Conservation (phyloP, 2,797 vertebrate species). For the Mormyrops attenuatus region DNA sequence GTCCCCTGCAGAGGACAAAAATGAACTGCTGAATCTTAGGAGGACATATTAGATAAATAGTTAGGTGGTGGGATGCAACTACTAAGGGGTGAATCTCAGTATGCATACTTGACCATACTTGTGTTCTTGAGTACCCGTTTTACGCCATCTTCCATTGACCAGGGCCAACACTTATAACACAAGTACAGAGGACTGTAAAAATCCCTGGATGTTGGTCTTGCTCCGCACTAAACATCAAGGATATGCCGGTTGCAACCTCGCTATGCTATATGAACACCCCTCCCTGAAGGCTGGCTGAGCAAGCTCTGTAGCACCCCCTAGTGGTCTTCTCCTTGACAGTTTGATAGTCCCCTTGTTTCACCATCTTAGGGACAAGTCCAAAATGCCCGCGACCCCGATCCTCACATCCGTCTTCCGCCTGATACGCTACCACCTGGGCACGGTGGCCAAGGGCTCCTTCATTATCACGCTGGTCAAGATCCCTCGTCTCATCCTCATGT, state of each 20-base stretch:
- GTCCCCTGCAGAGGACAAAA: neutral
- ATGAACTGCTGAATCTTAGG: neutral
- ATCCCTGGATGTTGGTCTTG: neutral
- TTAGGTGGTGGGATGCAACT: neutral
- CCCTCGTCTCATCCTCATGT: slow-evolving; percentile 88
- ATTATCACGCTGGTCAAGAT: slow-evolving; percentile 97
- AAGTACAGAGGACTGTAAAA: neutral
- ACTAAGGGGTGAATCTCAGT: neutral
- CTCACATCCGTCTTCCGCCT: slow-evolving; percentile 74
- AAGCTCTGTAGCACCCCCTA: neutral
- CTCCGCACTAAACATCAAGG: neutral
- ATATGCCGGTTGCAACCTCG: neutral
- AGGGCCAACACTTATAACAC: neutral
- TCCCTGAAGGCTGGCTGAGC: neutral
- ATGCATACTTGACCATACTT: neutral
- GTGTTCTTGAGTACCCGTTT: neutral
- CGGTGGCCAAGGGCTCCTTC: slow-evolving; percentile 93
- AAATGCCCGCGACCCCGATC: slow-evolving; percentile 80
- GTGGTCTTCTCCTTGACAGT: neutral
- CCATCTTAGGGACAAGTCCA: slow-evolving; percentile 76
- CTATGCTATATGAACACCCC: neutral
- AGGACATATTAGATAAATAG: neutral
- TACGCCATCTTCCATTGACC: neutral
- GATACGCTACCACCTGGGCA: slow-evolving; percentile 88
- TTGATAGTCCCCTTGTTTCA: neutral